phyloP scores from a whole-genome alignment of 2,113 vertebrate species.

The Nymphicus hollandicus region DNA sequence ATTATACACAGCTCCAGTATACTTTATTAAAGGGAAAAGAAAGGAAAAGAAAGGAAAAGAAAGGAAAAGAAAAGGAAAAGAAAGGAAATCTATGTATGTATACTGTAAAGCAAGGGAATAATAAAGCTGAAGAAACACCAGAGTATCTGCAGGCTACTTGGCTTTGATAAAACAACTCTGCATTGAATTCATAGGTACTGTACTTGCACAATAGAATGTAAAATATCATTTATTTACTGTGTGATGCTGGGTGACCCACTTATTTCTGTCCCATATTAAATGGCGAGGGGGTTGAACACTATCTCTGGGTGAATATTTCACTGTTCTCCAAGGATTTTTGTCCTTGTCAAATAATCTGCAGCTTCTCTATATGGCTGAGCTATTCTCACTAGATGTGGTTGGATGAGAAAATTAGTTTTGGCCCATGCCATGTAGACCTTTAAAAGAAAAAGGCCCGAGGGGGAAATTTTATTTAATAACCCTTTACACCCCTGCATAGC shows the following conservation, averaged over 20 bases:
- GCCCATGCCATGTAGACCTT: not conserved
- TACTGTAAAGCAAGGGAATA: conserved; percentile 7
- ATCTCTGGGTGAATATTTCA: not conserved
- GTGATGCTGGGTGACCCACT: not conserved
- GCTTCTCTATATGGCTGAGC: not conserved
- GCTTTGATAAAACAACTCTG: not conserved
- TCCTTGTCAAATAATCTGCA: conserved; percentile 16
- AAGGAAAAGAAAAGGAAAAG: not conserved
- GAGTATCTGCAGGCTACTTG: conserved; percentile 23
- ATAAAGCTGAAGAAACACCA: not conserved
- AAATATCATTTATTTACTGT: conserved; percentile 47
- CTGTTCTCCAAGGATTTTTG: conserved; percentile 19
- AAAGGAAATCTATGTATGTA: not conserved
- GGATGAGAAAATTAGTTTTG: conserved; percentile 40
- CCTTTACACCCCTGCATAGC: not conserved
- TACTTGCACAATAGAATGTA: not conserved
- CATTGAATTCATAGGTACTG: not conserved
- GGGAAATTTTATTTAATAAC: conserved; percentile 28
- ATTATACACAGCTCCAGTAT: not conserved
- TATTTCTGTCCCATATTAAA: conserved; percentile 28
- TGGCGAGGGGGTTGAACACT: not conserved
- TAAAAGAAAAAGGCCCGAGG: conserved; percentile 31
- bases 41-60: not conserved
- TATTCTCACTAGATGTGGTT: not conserved
- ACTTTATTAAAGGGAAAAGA: not conserved